Evolutionary conservation across 2,797 vertebrate species (phyloP), one percentile per base, ranked within the genome.

Genomic region (Ctenochaetus hawaiiensis): DNA sequence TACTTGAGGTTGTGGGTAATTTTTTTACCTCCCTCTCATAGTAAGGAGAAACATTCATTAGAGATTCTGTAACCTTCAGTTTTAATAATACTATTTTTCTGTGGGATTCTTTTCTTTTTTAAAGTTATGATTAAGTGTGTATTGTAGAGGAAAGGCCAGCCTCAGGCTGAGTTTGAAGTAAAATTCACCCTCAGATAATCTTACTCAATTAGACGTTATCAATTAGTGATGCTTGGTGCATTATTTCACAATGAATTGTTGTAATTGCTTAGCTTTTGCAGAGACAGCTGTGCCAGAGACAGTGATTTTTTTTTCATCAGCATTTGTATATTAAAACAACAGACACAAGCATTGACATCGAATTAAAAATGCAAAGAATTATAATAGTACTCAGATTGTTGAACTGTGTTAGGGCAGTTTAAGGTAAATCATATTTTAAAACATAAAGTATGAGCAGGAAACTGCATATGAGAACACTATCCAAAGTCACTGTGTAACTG

Each of bases 151-250:
- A 49, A n/a, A 41, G 13, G 10, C 23, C 41, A 20, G 73, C 60
- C 1, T 13, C 66, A 6, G 26, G 70, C 52, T 44, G 37, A 47
- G 41, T 60, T 65, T 66, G 60, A 51, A 71, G 47, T 51, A 74
- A 77, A 69, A 52, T 59, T 34, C 41, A 66, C 22, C 37, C 44
- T 39, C 10, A 9, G 49, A 66, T 87, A 75, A 66, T 86, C 18
- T 26, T 1, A 34, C 34, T 43, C 53, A 58, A 76, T 80, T 49
- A 83, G 43, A 62, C 54, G 62, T 62, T 39, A 80, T 68, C 57
- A 77, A 74, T 82, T 82, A 76, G 61, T 78, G 39, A 86, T 62
- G 62, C 65, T 54, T 4, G 8, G 44, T 63, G 64, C 34, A 20
- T 51, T 75, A 43, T 74, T 70, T 78, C 43, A 48, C 47, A 54